Evolutionary conservation across 2,888 invertebrate genomes (phyloP).

Genomic region (Drosophila yooni): DNA sequence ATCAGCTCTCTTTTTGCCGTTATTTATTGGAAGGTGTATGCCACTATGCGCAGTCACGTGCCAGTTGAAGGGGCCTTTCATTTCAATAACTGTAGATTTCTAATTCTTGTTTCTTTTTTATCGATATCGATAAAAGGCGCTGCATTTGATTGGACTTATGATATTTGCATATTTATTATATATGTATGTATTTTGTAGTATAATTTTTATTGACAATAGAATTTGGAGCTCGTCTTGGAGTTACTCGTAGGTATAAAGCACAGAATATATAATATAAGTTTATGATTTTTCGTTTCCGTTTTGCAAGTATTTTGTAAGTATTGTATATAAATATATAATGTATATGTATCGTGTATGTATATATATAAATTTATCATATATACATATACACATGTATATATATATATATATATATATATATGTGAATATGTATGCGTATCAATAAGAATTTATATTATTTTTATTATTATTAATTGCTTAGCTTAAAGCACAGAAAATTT

Average conservation of each 20-base stretch:
- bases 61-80: neutral
- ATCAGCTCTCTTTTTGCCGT: neutral
- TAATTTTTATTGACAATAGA: slow-evolving; percentile 76
- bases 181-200: slow-evolving; percentile 14
- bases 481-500: slow-evolving; percentile 79
- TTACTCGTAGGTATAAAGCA: slow-evolving; percentile 74
- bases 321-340: slow-evolving; percentile 57
- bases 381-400: slow-evolving; percentile 39
- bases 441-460: slow-evolving; percentile 3
- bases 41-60: neutral
- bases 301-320: slow-evolving; percentile 50
- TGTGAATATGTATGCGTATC: slow-evolving; percentile 40
- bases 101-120: neutral
- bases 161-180: neutral
- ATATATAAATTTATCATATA: slow-evolving; percentile 37
- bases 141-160: neutral
- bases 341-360: slow-evolving; percentile 43
- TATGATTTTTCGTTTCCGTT: slow-evolving; percentile 28
- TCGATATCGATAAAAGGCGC: neutral
- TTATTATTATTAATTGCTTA: slow-evolving; percentile 70
- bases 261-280: slow-evolving; percentile 48
- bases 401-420: slow-evolving; percentile 33
- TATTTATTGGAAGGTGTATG: neutral
- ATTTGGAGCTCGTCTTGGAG: slow-evolving; percentile 64
- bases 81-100: no score